Percentiles rank a stretch among this genome's conserved stretches.
Evolutionary conservation across 2,888 invertebrate genomes (phyloP).

Genomic region (Acheta domesticus): DNA sequence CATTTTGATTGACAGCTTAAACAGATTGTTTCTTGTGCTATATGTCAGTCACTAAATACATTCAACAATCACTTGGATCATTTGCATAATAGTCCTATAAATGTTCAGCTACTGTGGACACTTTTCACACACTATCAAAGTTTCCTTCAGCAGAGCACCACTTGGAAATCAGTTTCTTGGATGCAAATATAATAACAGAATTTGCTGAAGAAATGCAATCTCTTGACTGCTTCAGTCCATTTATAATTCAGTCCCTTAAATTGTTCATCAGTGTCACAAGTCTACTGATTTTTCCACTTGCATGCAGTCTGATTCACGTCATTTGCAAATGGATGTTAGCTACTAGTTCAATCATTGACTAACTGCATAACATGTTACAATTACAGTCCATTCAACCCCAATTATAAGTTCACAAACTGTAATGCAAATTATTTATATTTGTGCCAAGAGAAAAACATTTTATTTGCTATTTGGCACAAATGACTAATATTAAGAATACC

Average conservation of each 20-base stretch:
- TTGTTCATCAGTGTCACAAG: neutral
- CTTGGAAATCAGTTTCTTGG: no score
- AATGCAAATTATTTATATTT: constrained; percentile 18
- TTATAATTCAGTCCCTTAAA: neutral
- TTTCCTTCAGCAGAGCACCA: no score
- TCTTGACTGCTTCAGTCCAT: no score
- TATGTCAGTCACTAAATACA: no score
- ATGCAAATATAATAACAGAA: no score
- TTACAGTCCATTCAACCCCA: neutral
- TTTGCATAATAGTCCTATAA: no score
- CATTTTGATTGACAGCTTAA: no score
- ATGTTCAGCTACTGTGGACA: no score
- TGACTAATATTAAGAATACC: neutral
- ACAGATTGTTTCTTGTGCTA: no score
- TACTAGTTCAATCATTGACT: neutral
- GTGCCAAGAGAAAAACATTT: constrained; percentile 5
- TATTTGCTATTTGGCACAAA: constrained; percentile 18
- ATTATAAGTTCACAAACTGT: neutral
- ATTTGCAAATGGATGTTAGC: neutral
- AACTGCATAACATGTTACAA: neutral
- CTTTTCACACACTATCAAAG: no score
- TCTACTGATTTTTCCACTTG: neutral
- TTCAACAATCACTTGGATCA: no score
- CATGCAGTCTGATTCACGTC: neutral
- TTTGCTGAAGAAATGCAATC: no score